phyloP scores from a whole-genome alignment of 2,797 vertebrate species.

The Scolopax bukidnonensis region DNA sequence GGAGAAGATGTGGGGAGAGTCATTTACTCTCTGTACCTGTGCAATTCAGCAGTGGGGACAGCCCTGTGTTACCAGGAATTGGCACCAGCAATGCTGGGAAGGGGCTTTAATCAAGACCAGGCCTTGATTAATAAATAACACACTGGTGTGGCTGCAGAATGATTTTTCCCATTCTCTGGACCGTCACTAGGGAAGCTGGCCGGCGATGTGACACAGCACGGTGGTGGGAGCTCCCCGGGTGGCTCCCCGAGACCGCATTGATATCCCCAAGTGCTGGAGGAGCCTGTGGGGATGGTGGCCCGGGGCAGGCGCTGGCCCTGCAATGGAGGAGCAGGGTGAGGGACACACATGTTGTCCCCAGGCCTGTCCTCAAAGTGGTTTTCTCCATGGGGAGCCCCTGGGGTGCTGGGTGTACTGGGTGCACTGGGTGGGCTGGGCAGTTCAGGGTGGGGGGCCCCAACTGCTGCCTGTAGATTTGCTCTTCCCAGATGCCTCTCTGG shows the following conservation, averaged over 20 bases:
- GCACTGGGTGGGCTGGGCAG: neutral
- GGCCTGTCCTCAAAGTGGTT: neutral
- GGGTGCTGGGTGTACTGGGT: too few relatives aligned
- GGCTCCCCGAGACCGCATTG: fast-evolving
- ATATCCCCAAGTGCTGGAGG: neutral
- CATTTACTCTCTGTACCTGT: neutral
- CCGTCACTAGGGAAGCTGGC: fast-evolving
- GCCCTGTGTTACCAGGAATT: neutral
- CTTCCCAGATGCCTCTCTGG: neutral
- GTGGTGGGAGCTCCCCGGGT: neutral
- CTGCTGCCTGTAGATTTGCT: neutral
- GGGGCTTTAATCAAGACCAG: neutral
- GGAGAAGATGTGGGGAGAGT: neutral
- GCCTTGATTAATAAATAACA: neutral
- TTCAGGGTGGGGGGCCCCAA: neutral
- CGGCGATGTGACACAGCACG: fast-evolving
- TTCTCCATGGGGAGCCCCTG: fast-evolving
- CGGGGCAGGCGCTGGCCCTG: fast-evolving
- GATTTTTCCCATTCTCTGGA: neutral
- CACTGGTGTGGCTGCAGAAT: neutral
- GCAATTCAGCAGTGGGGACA: neutral
- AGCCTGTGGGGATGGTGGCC: neutral
- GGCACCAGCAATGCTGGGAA: neutral
- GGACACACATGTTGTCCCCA: neutral
- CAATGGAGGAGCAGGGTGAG: fast-evolving